Percentiles rank a stretch among this genome's conserved stretches.
These are phyloP conservation scores for Falcunculus frontatus DNA, from an alignment of 2,113 vertebrate species.

Conservation along the genomic window DNA sequence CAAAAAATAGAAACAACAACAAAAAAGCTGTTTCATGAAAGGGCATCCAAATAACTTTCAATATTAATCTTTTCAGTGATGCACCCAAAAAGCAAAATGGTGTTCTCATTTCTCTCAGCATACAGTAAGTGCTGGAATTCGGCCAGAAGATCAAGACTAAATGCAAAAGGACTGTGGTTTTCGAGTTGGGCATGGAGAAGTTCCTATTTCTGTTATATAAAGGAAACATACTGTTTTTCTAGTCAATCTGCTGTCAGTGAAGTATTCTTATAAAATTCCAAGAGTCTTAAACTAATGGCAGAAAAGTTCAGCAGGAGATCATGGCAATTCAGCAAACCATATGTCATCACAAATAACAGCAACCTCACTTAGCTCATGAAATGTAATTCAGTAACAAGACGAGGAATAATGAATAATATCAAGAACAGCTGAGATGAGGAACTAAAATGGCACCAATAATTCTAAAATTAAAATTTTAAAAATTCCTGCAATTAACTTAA, in stretches of 20 bases:
- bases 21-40: background rate
- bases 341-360: background rate
- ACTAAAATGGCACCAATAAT: background rate
- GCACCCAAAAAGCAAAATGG: background rate
- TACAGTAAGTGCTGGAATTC: background rate
- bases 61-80: accelerated
- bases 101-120: background rate
- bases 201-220: background rate
- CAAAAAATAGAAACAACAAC: background rate
- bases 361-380: background rate
- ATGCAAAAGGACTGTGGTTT: background rate
- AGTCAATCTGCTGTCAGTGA: background rate
- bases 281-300: background rate
- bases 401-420: background rate
- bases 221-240: background rate
- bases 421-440: background rate
- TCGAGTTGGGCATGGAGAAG: background rate
- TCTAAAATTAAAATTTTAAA: background rate
- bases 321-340: background rate
- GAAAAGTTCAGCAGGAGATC: background rate
- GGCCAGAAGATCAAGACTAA: background rate
- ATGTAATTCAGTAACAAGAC: background rate
- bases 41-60: background rate
- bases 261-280: background rate
- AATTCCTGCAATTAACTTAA: background rate